A percentile compares a stretch with the other conserved stretches of the same genome.
phyloP scores from a whole-genome alignment of 2,113 vertebrate species.

The Ptyas mucosa region DNA sequence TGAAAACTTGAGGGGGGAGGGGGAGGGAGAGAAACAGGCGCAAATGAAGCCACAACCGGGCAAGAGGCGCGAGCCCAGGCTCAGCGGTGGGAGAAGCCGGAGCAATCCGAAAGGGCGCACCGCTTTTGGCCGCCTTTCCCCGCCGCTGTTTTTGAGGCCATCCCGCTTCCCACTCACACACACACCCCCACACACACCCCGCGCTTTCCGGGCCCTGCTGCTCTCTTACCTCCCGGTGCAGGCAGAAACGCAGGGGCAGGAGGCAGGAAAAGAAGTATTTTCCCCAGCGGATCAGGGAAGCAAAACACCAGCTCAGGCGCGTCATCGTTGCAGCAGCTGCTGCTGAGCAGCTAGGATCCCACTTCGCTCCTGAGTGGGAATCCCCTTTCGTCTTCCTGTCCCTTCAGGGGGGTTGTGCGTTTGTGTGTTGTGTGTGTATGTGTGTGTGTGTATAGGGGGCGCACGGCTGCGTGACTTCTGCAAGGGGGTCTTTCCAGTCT shows the following conservation, averaged over 20 bases:
- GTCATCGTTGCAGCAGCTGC: conserved; percentile 69
- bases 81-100: background rate
- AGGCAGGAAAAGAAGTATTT: conserved; percentile 80
- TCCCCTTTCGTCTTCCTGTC: background rate
- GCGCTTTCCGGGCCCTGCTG: background rate
- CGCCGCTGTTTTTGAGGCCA: background rate
- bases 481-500: background rate
- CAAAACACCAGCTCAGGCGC: conserved; percentile 77
- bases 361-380: background rate
- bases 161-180: no score
- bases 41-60: background rate
- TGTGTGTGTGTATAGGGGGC: no score
- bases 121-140: background rate
- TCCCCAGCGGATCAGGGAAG: conserved; percentile 76
- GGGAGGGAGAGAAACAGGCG: background rate
- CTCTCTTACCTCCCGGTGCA: conserved; percentile 58
- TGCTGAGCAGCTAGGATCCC: background rate
- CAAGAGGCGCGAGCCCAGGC: background rate
- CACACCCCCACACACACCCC: no score
- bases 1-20: background rate
- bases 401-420: background rate
- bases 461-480: background rate
- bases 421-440: no score
- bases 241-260: conserved; percentile 71
- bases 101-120: background rate